Evolutionary conservation across 2,888 invertebrate species (phyloP).

Genomic region (Andrena marginata): DNA sequence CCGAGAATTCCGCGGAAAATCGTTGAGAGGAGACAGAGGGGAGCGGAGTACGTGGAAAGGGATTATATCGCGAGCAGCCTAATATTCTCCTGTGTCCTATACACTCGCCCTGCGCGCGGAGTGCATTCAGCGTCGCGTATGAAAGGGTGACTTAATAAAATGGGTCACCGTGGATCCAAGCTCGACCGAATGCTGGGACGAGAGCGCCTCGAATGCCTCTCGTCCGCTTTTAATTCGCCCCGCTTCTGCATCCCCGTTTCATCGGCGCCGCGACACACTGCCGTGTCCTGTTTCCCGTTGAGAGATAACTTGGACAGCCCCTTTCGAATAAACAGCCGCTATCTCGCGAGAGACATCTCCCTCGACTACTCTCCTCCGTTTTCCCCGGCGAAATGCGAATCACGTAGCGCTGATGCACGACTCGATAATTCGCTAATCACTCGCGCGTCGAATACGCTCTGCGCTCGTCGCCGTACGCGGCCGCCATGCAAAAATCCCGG

Average conservation of each 20-base stretch:
- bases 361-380: not conserved
- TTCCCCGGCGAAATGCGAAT: constrained; percentile 9
- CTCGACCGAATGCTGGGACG: constrained; percentile 31
- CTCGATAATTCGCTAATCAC: constrained; percentile 38
- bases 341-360: constrained; percentile 4
- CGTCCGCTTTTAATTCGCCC: constrained; percentile 2
- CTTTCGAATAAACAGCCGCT: not conserved
- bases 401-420: constrained; percentile 11
- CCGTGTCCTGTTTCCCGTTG: not conserved
- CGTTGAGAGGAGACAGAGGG: constrained; percentile 30
- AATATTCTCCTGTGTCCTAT: constrained; percentile 23
- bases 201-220: not conserved
- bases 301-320: not conserved
- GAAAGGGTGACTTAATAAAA: constrained; percentile 46
- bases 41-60: constrained; percentile 6
- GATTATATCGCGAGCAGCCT: constrained; percentile 41
- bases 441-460: not conserved
- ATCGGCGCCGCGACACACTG: too few species aligned
- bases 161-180: constrained; percentile 17
- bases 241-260: not conserved
- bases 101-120: not conserved
- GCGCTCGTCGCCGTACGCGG: not conserved
- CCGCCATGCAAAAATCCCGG: constrained; percentile 23
- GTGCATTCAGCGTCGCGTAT: constrained; percentile 6
- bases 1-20: constrained; percentile 49